Base-by-base conservation (phyloP, 1,140 invertebrate species). In the Chlorops oryzae region DNA sequence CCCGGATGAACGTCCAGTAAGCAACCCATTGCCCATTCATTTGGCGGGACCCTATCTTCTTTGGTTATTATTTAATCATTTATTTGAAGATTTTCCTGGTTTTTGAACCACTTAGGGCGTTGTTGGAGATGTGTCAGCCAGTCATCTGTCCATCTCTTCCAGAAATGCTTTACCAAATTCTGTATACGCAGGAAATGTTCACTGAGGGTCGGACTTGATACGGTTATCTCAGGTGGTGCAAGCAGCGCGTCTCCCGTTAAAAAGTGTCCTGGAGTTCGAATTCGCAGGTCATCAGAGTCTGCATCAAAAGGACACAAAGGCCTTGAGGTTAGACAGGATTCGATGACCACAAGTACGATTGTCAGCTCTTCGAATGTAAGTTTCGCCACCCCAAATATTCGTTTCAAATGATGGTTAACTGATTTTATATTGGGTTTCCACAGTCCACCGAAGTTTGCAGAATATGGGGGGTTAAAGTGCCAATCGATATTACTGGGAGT, bases 201-300 rank as follows among this genome's bases (percentile, higher is more conserved):
- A 32, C 15, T 32, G 28, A 32, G 15, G 15, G 28, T 10, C 15
- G 15, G 28, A 10, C 15, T 32, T 10, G 9, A 9, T 10, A 32
- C 15, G 9, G 28, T 15, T 15, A 15, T 9, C 28, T 59, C 51
- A 18, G 57, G 52, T 6, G 60, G n/a, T 2, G 50, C 24, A 9
- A 50, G 53, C 13, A 71, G 42, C 2, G 60, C 50, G 20, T 51
- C 37, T 13, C 68, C 65, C 28, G 57, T 65, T 17, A 74, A 42
- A 49, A 74, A 74, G 55, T 75, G 72, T n/a, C 52, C 58, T 4
- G 69, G 68, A 7, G 72, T 72, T 2, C 72, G 44, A 7, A 57
- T 47, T n/a, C 25, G 24, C 2, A 61, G 56, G 23, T 73, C 67
- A 34, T 59, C 52, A 37, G 58, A 50, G 50, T 62, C 53, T 32